Evolutionary conservation across 2,113 vertebrate species (phyloP), one percentile per base, ranked within the genome.

Genomic region (Scolopax mira): DNA sequence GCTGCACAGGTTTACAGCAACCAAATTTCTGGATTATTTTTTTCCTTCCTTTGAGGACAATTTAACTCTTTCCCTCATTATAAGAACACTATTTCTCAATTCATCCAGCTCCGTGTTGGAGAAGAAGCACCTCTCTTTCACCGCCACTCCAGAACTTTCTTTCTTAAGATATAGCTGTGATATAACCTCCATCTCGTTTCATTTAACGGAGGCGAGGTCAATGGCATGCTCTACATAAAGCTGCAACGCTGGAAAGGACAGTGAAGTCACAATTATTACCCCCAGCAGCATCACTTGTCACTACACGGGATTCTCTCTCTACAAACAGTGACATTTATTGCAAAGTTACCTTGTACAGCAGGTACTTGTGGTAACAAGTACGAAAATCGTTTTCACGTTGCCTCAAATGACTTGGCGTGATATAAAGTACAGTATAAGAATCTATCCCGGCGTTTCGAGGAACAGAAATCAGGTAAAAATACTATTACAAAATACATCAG

Each of bases 241-340:
- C 62, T 52, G 48, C 49, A 58, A 11, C 3, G 35, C 74, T 1
- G 39, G 72, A 13, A 77, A 35, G 77, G 80, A 30, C 64, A 65
- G 48, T 1, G 5, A 52, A 24, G 65, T 21, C 35, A 54, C 1
- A 0, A 0, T 15, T 54, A 0, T 15, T 54, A 25, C 33, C 17
- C 57, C 52, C 85, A 64, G n/a, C 5, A 75, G 61, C 79, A 57
- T 10, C 74, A 52, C 85, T 52, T 24, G 15, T 57, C 79, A 83
- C 39, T 48, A 89, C 75, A 78, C 44, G 16, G 33, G n/a, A 92
- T 33, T n/a, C 78, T 75, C 74, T 79, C 74, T 80, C 90, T 95
- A 77, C 67, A 85, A 95, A 94, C 60, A 61, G 75, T 67, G 85
- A 78, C 55, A 22, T 97, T 98, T 97, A 97, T 97, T 97, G 88